Conservation (phyloP, 2,888 invertebrate species). For the Xestia xanthographa region DNA sequence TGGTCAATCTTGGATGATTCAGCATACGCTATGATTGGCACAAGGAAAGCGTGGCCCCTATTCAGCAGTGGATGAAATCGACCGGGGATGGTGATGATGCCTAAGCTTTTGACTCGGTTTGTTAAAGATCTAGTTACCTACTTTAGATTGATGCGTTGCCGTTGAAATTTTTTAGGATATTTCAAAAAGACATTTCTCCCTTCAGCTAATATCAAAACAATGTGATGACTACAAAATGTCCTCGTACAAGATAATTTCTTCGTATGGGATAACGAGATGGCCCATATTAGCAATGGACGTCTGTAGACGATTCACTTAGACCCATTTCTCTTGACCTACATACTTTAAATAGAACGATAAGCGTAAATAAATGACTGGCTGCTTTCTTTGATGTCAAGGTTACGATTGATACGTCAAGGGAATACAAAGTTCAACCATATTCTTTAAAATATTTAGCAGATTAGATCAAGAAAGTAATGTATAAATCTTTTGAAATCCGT, state of each 20-base stretch:
- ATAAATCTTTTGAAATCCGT: too few relatives aligned
- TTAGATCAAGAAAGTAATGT: too few relatives aligned
- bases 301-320: conserved; percentile 15
- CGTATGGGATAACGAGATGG: neutral
- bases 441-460: too few relatives aligned
- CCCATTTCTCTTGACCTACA: conserved; percentile 27
- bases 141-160: too few relatives aligned
- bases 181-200: neutral
- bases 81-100: too few relatives aligned
- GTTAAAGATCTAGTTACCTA: too few relatives aligned
- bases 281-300: neutral
- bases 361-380: neutral
- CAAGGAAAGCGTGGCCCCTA: neutral
- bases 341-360: conserved; percentile 10
- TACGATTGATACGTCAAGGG: conserved; percentile 11
- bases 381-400: conserved; percentile 15
- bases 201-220: neutral
- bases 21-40: neutral
- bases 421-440: neutral
- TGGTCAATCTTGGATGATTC: neutral
- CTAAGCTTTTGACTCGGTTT: too few relatives aligned
- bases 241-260: neutral
- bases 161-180: too few relatives aligned
- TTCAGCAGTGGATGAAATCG: neutral
- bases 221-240: neutral